Conservation (phyloP, 1,140 invertebrate genomes). For the Aphelenchoides besseyi region DNA sequence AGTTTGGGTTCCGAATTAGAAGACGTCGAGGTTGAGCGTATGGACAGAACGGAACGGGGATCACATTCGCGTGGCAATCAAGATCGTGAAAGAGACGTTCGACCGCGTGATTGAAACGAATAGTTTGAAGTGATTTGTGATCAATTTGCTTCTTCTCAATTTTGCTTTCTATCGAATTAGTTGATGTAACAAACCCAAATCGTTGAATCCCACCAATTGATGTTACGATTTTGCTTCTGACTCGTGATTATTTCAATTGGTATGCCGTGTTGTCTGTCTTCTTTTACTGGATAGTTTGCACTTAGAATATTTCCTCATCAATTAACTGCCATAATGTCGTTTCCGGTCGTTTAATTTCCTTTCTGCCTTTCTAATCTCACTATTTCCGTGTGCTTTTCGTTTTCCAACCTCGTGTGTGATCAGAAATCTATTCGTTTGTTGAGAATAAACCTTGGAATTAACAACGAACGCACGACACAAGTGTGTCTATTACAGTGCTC, state of each 20-base stretch:
- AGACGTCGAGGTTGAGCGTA: conserved; percentile 28
- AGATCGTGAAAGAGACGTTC: background rate
- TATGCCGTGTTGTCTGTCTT: background rate
- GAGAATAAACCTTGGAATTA: background rate
- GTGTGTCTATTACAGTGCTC: too few relatives aligned
- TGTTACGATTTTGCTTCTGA: too few relatives aligned
- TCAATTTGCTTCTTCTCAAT: background rate
- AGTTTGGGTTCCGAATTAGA: conserved; percentile 12
- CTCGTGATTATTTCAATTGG: background rate
- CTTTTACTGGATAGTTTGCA: background rate
- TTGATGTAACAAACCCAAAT: too few relatives aligned
- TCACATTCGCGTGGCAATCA: conserved; percentile 27
- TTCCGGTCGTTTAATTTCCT: background rate
- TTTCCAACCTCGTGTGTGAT: background rate
- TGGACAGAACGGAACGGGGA: conserved; percentile 35
- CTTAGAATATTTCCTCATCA: too few relatives aligned
- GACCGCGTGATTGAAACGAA: background rate
- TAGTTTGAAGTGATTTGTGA: background rate
- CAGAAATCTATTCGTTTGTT: too few relatives aligned
- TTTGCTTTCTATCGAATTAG: background rate
- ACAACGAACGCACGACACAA: too few relatives aligned
- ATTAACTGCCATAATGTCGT: background rate
- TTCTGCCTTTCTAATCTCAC: background rate
- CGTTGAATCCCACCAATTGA: too few relatives aligned
- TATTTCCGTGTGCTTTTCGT: conserved; percentile 21